These are phyloP conservation scores for Agrotis segetum DNA, from an alignment of 2,888 invertebrate genomes.

Conservation along the genomic window DNA sequence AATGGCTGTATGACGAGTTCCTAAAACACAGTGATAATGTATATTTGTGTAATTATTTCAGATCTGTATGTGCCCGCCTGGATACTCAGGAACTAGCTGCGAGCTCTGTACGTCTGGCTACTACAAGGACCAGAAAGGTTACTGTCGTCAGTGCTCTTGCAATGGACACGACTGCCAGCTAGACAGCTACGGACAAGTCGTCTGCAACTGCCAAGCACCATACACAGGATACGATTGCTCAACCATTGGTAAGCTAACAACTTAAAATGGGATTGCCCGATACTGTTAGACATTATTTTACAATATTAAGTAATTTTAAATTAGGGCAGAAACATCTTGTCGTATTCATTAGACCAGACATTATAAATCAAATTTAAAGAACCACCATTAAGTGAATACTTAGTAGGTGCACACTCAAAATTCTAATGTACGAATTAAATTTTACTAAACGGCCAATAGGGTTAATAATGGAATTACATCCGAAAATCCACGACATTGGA, in stretches of 20 bases:
- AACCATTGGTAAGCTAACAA: constrained; percentile 73
- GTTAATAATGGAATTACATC: constrained; percentile 86
- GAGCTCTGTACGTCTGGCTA: constrained; percentile 94
- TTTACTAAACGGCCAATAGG: constrained; percentile 73
- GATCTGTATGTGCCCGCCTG: constrained; percentile 95
- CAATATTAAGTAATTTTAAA: neutral
- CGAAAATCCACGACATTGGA: constrained; percentile 75
- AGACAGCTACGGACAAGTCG: constrained; percentile 90
- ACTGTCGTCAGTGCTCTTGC: constrained; percentile 95
- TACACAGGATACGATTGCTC: constrained; percentile 93
- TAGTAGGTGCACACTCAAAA: neutral
- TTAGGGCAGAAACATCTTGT: neutral
- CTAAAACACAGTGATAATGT: neutral
- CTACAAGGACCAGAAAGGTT: constrained; percentile 92
- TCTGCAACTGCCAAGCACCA: constrained; percentile 93
- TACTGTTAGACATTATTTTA: neutral
- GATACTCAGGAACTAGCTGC: constrained; percentile 96
- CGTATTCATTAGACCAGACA: neutral
- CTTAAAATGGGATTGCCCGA: neutral
- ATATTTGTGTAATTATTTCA: constrained; percentile 54
- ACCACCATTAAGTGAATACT: neutral
- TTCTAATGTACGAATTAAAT: constrained; percentile 44
- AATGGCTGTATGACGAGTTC: neutral
- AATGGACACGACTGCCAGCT: constrained; percentile 93
- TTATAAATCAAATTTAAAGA: too few relatives aligned